Conservation (phyloP, 1,140 invertebrate species). For the Pseudomyrmex concolor region DNA sequence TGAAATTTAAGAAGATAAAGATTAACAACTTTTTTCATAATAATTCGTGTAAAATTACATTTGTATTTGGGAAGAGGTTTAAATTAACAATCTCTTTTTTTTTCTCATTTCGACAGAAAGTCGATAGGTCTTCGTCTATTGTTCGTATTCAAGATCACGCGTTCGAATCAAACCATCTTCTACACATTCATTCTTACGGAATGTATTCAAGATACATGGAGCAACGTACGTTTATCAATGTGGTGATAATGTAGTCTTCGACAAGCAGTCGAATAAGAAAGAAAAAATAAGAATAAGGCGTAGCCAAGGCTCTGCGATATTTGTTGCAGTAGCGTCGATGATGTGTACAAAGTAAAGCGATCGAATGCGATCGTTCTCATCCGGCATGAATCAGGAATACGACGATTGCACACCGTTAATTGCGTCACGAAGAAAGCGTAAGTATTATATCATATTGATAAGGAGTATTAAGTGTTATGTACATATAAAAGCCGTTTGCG, state of each 20-base stretch:
- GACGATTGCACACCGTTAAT: constrained; percentile 50
- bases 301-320: neutral
- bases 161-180: too few relatives aligned
- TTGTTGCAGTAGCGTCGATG: neutral
- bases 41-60: too few relatives aligned
- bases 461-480: neutral
- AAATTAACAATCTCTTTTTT: too few relatives aligned
- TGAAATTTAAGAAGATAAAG: too few relatives aligned
- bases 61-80: too few relatives aligned
- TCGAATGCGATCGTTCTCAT: neutral
- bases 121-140: too few relatives aligned
- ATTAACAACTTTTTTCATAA: too few relatives aligned
- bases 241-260: neutral
- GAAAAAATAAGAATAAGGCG: neutral
- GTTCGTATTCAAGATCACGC: too few relatives aligned
- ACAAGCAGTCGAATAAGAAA: neutral
- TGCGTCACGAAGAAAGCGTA: constrained; percentile 41
- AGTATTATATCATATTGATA: constrained; percentile 40
- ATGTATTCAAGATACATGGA: too few relatives aligned
- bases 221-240: neutral
- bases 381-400: constrained; percentile 20
- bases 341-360: neutral
- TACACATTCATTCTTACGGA: too few relatives aligned
- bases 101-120: too few relatives aligned
- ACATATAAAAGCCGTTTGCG: neutral